Evolutionary conservation across 2,888 invertebrate species (phyloP), one percentile per base, ranked within the genome.

Genomic region (Carcina quercana): DNA sequence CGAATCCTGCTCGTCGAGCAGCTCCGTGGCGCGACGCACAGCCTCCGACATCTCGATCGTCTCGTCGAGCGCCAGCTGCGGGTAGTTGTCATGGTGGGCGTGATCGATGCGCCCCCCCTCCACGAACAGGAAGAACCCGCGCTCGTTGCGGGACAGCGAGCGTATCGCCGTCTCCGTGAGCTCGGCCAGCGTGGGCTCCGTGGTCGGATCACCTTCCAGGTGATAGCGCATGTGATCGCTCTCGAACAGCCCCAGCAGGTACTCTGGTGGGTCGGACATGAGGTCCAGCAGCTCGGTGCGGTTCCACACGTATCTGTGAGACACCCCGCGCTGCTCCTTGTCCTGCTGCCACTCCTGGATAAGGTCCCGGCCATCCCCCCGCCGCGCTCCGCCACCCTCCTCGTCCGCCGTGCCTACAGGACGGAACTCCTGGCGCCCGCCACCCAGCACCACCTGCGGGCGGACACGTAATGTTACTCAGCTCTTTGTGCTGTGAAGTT

Each of bases 81-180:
- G 86, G 36, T 49, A 58, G 34, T 71, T 86, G 3, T 69, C 76
- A 53, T 92, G 92, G 55, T 90, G 90, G 0, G 86, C 90, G 42
- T 86, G 85, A 55, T 90, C 89, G 34, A 90, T 90, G 50, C 86
- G 74, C 0, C 87, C 89, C 38, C 64, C 89, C 61, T 90, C 90
- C 14, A 93, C 89, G 53, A 93, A 89, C 7, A 94, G 67, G 52
- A 93, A 91, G 61, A 86, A 94, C 0, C 94, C 94, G 1, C 89
- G 82, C 15, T 73, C 67, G 47, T 87, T 85, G 44, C 86, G 87
- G 14, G 82, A 73, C 29, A 95, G 73, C 5, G 90, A 74, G 35
- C 87, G 79, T 28, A 95, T 89, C 0, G 94, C 93, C 8, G 86
- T 86, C 69, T 63, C 65, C 0, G 69, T 70, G 6, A 70, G 44